phyloP scores from a whole-genome alignment of 2,113 vertebrate species.

The Sterrhoptilus dennistouni region DNA sequence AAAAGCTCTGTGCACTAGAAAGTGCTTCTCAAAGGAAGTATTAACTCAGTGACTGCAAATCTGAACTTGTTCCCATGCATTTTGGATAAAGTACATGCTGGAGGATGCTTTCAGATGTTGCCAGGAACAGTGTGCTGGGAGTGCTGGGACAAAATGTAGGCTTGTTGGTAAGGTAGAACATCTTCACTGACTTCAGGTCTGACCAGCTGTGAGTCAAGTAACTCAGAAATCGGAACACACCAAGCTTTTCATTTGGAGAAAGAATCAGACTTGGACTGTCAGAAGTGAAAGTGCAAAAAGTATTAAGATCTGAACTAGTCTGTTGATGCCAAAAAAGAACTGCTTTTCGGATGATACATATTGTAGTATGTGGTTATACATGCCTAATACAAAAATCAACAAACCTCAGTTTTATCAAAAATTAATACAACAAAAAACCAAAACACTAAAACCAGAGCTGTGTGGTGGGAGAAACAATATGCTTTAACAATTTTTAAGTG shows the following conservation, averaged over 20 bases:
- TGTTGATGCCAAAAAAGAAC: neutral
- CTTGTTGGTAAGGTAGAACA: neutral
- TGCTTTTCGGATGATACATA: neutral
- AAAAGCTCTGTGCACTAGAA: neutral
- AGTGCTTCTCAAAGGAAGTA: neutral
- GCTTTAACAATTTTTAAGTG: neutral
- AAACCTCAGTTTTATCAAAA: neutral
- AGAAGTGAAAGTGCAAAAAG: neutral
- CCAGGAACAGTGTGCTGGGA: conserved; percentile 1
- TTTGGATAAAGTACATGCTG: neutral
- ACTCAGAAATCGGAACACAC: neutral
- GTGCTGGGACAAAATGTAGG: neutral
- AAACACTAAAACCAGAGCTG: neutral
- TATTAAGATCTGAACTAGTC: neutral
- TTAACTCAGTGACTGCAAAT: neutral
- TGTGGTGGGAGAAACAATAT: neutral
- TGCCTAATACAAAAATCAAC: neutral
- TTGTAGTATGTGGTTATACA: neutral
- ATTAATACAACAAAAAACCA: neutral
- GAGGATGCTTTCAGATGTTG: neutral
- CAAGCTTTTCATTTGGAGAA: neutral
- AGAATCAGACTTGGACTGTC: neutral
- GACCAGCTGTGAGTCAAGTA: neutral
- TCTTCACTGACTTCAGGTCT: neutral
- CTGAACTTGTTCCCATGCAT: neutral